Evolutionary conservation across 2,888 invertebrate genomes (phyloP).

Genomic region (Volucella inanis): DNA sequence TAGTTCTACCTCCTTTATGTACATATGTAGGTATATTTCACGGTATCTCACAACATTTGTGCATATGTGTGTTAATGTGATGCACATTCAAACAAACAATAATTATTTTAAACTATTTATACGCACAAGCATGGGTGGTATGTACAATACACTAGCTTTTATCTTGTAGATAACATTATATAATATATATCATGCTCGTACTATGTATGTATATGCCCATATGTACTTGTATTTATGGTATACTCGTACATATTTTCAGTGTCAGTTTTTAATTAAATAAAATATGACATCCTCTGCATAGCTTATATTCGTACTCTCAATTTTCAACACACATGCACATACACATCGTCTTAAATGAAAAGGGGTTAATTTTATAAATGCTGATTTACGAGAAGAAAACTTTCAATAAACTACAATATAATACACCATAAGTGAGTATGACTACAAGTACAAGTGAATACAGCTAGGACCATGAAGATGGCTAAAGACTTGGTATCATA

Average conservation of each 20-base stretch:
- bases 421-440: slow-evolving; percentile 60
- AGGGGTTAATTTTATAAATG: slow-evolving; percentile 77
- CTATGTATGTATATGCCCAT: not conserved
- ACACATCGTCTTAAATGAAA: slow-evolving; percentile 67
- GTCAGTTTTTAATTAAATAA: slow-evolving; percentile 74
- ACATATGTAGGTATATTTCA: not conserved
- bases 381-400: slow-evolving; percentile 75
- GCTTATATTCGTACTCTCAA: slow-evolving; percentile 42
- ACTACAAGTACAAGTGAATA: slow-evolving; percentile 13
- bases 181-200: slow-evolving; percentile 19
- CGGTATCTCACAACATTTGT: not conserved
- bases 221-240: no score
- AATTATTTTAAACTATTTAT: slow-evolving; percentile 66
- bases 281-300: slow-evolving; percentile 70
- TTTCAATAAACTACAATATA: slow-evolving; percentile 70
- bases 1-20: slow-evolving; percentile 44
- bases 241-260: slow-evolving; percentile 16
- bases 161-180: slow-evolving; percentile 27
- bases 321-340: slow-evolving; percentile 10
- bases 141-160: slow-evolving; percentile 46
- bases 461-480: slow-evolving; percentile 46
- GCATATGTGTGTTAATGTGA: not conserved
- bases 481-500: slow-evolving; percentile 41
- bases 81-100: slow-evolving; percentile 46
- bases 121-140: slow-evolving; percentile 42